phyloP scores from a whole-genome alignment of 2,888 invertebrate species.

The Anorthoa munda region DNA sequence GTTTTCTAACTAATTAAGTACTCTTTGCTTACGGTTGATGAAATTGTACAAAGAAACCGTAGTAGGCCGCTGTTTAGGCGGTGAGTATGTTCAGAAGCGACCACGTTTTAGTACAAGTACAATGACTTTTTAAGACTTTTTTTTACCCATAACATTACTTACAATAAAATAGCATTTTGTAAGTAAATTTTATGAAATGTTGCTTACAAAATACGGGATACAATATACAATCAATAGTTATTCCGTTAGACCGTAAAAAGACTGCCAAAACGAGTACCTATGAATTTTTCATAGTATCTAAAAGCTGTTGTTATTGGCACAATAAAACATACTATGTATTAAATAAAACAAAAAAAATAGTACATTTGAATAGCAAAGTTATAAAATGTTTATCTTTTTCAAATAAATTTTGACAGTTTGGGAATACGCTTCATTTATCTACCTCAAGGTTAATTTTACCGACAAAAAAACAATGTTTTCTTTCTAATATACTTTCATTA shows the following conservation, averaged over 20 bases:
- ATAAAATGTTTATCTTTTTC: too few species aligned
- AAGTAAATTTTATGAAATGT: not conserved
- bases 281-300: too few species aligned
- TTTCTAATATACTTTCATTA: not conserved
- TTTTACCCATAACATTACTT: not conserved
- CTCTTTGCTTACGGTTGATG: conserved; percentile 15
- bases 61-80: not conserved
- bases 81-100: not conserved
- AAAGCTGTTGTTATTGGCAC: not conserved
- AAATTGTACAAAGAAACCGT: conserved; percentile 20
- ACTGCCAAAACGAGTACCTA: not conserved
- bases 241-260: too few species aligned
- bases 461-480: conserved; percentile 16
- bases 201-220: conserved; percentile 9
- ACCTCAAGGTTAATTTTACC: not conserved
- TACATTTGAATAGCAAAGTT: too few species aligned
- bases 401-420: not conserved
- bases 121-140: not conserved
- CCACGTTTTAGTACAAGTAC: not conserved
- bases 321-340: not conserved
- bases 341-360: too few species aligned
- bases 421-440: not conserved
- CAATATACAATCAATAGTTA: not conserved
- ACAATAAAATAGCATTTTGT: not conserved
- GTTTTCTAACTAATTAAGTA: conserved; percentile 38